A percentile compares a stretch with the other conserved stretches of the same genome.
Evolutionary conservation across 2,888 invertebrate genomes (phyloP).

Genomic region (Schrankia costaestrigalis): DNA sequence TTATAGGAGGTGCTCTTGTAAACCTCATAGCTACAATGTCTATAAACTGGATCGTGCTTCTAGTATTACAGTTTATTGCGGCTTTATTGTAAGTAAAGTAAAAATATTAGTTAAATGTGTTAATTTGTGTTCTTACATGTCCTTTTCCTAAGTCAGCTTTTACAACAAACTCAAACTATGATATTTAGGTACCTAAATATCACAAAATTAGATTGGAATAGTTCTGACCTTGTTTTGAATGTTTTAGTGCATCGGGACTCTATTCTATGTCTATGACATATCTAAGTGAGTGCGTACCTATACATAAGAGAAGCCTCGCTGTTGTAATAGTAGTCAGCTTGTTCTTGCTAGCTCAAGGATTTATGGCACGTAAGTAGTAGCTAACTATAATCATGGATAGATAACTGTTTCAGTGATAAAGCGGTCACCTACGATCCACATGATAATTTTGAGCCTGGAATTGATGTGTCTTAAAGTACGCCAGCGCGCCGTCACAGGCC

Average conservation of each 20-base stretch:
- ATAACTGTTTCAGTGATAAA: too few species aligned
- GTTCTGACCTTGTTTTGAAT: too few species aligned
- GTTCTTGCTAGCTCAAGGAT: conserved; percentile 49
- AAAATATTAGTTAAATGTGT: neutral
- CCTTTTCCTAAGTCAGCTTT: too few species aligned
- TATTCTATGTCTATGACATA: conserved; percentile 51
- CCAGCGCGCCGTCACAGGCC: too few species aligned
- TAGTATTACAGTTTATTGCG: conserved; percentile 53
- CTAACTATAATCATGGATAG: too few species aligned
- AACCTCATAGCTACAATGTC: conserved; percentile 61
- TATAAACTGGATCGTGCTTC: conserved; percentile 66
- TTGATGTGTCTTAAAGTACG: too few species aligned
- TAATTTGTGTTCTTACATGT: too few species aligned
- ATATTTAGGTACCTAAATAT: too few species aligned
- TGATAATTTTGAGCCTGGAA: too few species aligned
- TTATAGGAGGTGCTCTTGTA: conserved; percentile 41
- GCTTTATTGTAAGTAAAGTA: conserved; percentile 52
- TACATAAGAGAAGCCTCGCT: conserved; percentile 45
- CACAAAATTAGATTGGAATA: too few species aligned
- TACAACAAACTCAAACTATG: too few species aligned
- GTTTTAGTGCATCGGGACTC: conserved; percentile 53
- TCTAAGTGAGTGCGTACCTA: conserved; percentile 53
- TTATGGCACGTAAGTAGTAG: conserved; percentile 48
- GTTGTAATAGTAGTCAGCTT: conserved; percentile 52
- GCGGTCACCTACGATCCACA: too few species aligned